A percentile compares a stretch with the other conserved stretches of the same genome.
These are phyloP conservation scores for Petaurus breviceps DNA, from an alignment of 2,113 vertebrate genomes.

Conservation along the genomic window DNA sequence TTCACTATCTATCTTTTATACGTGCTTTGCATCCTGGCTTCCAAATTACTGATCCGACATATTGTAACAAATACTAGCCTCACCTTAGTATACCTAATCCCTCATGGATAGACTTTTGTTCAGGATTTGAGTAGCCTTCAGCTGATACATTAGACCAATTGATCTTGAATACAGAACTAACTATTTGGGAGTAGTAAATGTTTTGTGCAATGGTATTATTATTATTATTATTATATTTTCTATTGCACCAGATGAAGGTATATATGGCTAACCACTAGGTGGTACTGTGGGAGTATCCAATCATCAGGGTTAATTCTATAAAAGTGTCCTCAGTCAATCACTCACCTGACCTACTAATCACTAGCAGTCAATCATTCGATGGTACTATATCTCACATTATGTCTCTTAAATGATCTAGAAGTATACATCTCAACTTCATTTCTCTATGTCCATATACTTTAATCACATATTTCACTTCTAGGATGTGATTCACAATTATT, in stretches of 20 bases:
- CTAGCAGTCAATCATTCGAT: background rate
- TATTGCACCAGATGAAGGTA: background rate
- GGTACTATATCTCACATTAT: background rate
- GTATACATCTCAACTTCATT: background rate
- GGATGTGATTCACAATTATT: background rate
- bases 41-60: background rate
- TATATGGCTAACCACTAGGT: background rate
- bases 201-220: background rate
- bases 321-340: background rate
- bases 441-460: background rate
- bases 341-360: background rate
- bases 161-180: background rate
- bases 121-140: background rate
- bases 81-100: no score
- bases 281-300: background rate
- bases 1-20: background rate
- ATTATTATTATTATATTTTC: background rate
- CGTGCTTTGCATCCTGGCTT: background rate
- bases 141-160: background rate
- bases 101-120: background rate
- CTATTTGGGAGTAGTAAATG: background rate
- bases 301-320: background rate
- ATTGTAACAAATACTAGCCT: background rate
- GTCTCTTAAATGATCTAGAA: background rate
- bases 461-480: background rate